Base-by-base conservation (phyloP, 2,888 invertebrate genomes). In the Acrobasis repandana region DNA sequence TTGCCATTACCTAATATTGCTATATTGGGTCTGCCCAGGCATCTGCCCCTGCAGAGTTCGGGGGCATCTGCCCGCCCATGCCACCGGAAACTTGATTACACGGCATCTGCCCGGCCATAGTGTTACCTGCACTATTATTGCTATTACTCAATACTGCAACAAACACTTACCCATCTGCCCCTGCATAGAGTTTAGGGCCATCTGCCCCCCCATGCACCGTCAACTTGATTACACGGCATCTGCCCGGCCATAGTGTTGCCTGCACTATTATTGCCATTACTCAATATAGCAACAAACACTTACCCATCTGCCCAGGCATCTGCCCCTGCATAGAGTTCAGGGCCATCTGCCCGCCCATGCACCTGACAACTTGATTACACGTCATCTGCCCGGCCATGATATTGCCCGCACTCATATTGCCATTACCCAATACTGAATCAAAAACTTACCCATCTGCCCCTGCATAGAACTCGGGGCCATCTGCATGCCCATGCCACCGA, bases 281-380 rank as follows among this genome's bases (percentile, higher is more conserved):
- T 14, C 9, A 34, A 18, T 14, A 34, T 15, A 28, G 28, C 28
- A 28, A 28, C 28, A 54, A 10, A 18, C 16, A 71, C 86, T 80
- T 76, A 87, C 89, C 88, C 87, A 94, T 91, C 75, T 93, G 94
- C 57, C 87, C 87, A 1, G 78, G 79, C 82, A 85, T 84, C 62
- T 85, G 84, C 2, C 80, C 82, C 61, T 83, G 84, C 83, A 84
- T 84, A n/a, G 74, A 74, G 58, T 79, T 81, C 3, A 79, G 82
- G 0, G 79, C 77, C 86, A 90, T 90, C 61, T 90, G 92, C 0
- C 90, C 90, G 1, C 89, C 90, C 85, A 93, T 93, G 0, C 93
- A 88, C 0, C 92, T 88, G 9, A 83, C 88, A 2, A 90, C 92
- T 67, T 91, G 90, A 62, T 88, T 89, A 64, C 90, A 87, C 11